These are phyloP conservation scores for Girardinichthys multiradiatus DNA, from an alignment of 2,113 vertebrate genomes.

Conservation along the genomic window DNA sequence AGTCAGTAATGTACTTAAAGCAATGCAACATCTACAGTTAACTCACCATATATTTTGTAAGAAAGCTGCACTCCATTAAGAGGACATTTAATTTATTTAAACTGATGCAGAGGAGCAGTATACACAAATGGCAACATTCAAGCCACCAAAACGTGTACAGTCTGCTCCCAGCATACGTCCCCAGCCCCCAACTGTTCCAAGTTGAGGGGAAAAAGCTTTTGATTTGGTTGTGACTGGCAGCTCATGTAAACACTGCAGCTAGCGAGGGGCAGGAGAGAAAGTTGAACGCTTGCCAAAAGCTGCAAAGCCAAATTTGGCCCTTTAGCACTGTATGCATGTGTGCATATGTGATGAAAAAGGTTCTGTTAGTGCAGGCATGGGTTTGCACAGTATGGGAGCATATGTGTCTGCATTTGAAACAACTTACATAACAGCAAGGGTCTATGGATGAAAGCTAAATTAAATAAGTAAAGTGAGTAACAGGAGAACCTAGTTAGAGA, in stretches of 20 bases:
- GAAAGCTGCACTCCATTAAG: constrained; percentile 15
- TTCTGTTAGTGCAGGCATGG: constrained; percentile 55
- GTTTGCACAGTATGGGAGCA: constrained; percentile 63
- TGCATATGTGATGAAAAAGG: constrained; percentile 47
- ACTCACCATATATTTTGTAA: constrained; percentile 15
- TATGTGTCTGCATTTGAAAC: constrained; percentile 72
- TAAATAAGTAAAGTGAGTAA: constrained; percentile 54
- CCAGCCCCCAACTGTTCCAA: constrained; percentile 65
- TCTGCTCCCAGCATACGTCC: constrained; percentile 56
- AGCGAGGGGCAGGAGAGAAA: constrained; percentile 69
- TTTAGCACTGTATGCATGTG: constrained; percentile 54
- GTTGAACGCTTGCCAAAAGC: constrained; percentile 72
- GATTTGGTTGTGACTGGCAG: constrained; percentile 77
- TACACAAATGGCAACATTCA: constrained; percentile 48
- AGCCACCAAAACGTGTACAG: constrained; percentile 40
- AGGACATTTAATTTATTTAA: not conserved
- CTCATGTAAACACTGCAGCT: constrained; percentile 75
- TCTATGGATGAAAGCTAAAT: constrained; percentile 73
- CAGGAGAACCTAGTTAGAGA: constrained; percentile 23
- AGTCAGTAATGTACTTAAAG: constrained; percentile 17
- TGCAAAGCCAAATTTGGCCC: constrained; percentile 74
- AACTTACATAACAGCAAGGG: constrained; percentile 72
- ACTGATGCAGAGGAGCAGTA: constrained; percentile 28
- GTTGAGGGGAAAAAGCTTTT: constrained; percentile 70
- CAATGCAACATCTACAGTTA: constrained; percentile 2